Evolutionary conservation across 2,113 vertebrate species (phyloP).

Genomic region (Epinephelus cyanopodus): DNA sequence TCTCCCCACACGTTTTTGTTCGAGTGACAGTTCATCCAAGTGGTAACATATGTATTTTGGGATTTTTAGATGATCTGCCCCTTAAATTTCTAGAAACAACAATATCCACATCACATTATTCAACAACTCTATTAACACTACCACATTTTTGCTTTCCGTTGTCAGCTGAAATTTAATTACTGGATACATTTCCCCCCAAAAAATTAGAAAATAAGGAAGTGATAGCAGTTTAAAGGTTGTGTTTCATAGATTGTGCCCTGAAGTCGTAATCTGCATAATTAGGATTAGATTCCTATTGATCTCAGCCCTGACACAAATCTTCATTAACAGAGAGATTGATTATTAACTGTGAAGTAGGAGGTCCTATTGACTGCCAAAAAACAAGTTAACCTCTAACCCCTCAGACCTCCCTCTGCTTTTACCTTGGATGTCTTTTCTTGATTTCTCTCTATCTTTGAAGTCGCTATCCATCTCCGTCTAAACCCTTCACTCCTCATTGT

Average conservation of each 20-base stretch:
- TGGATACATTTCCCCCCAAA: too few relatives aligned
- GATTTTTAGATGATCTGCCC: too few relatives aligned
- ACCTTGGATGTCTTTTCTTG: conserved; percentile 21
- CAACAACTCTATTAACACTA: too few relatives aligned
- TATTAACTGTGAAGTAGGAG: conserved; percentile 10
- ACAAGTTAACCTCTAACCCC: conserved; percentile 40
- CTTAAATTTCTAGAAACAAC: too few relatives aligned
- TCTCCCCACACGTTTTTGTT: neutral
- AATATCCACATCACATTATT: too few relatives aligned
- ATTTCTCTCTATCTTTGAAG: neutral
- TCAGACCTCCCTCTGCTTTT: conserved; percentile 8
- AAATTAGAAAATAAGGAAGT: neutral
- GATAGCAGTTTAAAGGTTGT: neutral
- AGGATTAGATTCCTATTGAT: conserved; percentile 42
- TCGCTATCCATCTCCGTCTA: conserved; percentile 15
- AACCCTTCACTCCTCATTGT: neutral
- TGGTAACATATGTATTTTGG: too few relatives aligned
- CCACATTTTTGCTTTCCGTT: neutral
- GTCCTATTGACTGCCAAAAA: conserved; percentile 32
- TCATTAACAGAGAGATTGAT: conserved; percentile 56
- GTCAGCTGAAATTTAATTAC: neutral
- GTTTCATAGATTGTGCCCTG: conserved; percentile 34
- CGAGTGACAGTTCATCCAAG: too few relatives aligned
- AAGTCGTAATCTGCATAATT: conserved; percentile 61
- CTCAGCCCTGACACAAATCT: conserved; percentile 49